Evolutionary conservation across 2,113 vertebrate genomes (phyloP), one percentile per base, ranked within the genome.

Genomic region (Trematocara variabile): DNA sequence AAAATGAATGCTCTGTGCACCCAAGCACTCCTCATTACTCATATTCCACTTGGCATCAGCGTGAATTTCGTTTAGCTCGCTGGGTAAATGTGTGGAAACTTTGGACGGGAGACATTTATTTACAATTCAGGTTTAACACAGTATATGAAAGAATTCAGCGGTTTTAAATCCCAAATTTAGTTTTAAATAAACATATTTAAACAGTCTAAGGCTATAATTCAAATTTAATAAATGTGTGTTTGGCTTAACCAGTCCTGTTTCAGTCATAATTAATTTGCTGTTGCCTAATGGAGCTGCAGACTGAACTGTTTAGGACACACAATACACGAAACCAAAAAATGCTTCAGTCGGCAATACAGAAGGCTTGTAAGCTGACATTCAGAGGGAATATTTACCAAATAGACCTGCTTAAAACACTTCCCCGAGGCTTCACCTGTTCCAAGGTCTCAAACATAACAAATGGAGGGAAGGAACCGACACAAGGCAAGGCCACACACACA

Each of bases 361-460:
- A 80, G 44, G 50, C 6, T 46, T 22, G 7, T 48, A 73, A 5
- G 3, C 20, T 48, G 30, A 87, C 65, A 79, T 52, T n/a, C 46
- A 70, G 28, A 53, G 41, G 68, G 68, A 75, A 48, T 48, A 12
- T 48, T 75, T 75, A 48, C 68, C 14, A 48, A 46, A 75, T 33
- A n/a, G 70, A 50, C 70, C 44, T 75, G 44, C 68, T 48, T 73
- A 89, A 90, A 89, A 25, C 12, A 55, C 11, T 60, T 86, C 56
- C 79, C 86, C 54, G 83, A 88, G 56, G 48, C 80, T 79, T 37
- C 86, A 95, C 85, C 88, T 93, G 94, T 91, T 89, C 52, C 44
- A 79, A 82, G 68, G 41, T 77, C 83, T 86, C 52, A 82, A 79
- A 8, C 50, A 80, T 10, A 86, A 84, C 50, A 77, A 63, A 90